Evolutionary conservation across 2,888 invertebrate genomes (phyloP).

Genomic region (Esperia sulphurella): DNA sequence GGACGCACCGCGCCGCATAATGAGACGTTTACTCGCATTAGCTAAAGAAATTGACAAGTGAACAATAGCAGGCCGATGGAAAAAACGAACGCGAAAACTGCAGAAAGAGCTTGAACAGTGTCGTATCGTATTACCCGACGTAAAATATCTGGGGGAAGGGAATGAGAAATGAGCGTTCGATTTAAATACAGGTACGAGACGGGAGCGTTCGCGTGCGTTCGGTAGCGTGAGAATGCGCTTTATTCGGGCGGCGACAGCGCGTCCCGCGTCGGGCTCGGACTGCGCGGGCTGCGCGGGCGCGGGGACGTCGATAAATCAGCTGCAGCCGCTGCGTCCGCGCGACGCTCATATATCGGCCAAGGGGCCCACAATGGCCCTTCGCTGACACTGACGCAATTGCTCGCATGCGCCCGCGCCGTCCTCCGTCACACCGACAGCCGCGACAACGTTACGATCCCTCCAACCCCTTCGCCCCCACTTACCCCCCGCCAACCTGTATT

Average conservation of each 20-base stretch:
- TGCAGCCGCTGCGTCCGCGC: constrained; percentile 49
- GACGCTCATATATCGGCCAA: constrained; percentile 60
- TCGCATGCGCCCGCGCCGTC: constrained; percentile 59
- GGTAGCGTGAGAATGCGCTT: constrained; percentile 78
- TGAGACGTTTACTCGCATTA: constrained; percentile 80
- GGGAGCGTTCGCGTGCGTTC: constrained; percentile 75
- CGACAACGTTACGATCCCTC: constrained; percentile 34
- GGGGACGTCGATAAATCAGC: constrained; percentile 74
- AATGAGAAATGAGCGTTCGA: constrained; percentile 76
- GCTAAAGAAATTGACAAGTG: constrained; percentile 80
- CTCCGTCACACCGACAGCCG: constrained; percentile 38
- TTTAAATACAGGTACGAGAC: constrained; percentile 71
- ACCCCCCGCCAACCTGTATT: constrained; percentile 49
- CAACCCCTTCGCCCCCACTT: constrained; percentile 29
- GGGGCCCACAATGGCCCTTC: constrained; percentile 60
- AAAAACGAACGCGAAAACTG: constrained; percentile 70
- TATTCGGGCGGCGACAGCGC: constrained; percentile 67
- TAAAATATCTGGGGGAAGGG: constrained; percentile 77
- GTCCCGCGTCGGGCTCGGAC: constrained; percentile 34
- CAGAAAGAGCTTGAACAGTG: constrained; percentile 77
- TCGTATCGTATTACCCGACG: constrained; percentile 79
- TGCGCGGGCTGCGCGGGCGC: constrained; percentile 23
- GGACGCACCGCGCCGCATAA: constrained; percentile 76
- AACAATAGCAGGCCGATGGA: constrained; percentile 71
- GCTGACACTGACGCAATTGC: constrained; percentile 73